Evolutionary conservation across 2,888 invertebrate species (phyloP), one percentile per base, ranked within the genome.

Genomic region (Acronicta psi): DNA sequence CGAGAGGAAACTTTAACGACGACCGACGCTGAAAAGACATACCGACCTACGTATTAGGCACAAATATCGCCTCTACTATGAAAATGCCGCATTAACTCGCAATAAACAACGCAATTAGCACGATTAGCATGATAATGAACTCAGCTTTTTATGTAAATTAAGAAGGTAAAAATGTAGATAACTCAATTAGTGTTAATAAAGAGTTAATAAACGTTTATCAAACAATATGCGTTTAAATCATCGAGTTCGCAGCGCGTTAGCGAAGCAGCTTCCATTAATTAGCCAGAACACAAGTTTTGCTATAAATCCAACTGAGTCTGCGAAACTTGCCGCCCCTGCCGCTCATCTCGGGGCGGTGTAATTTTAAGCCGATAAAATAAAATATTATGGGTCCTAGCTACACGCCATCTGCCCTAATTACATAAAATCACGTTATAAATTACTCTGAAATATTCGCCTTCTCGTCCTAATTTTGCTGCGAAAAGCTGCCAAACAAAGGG

Each of bases 311-410:
- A 80, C 80, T 77, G 84, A 88, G 88, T 86, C 86, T 83, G 83
- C 82, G 75, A 87, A 93, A 91, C 90, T 92, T 90, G 81, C 87
- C 87, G 87, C 86, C 88, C 83, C 81, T 82, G 77, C 84, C 80
- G 86, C 90, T 90, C 91, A 89, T 90, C 91, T 86, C 81, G 70
- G 76, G 82, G 75, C 73, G 75, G 83, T 88, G 87, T 89, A 89
- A 92, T 92, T 89, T 90, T 86, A 89, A 89, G 88, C 86, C 87
- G 91, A 93, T 93, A 91, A 91, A 92, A 92, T 92, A 91, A 91
- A 92, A 92, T 91, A 90, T 88, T 85, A 88, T 87, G 85, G 77
- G 82, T 79, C 81, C 76, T 75, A 81, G 86, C 83, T 83, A 83
- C 80, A 85, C 84, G 85, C 88, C 87, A 87, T 87, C 84, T 82